Base-by-base conservation (phyloP, 2,113 vertebrate species). In the Lipophrys pholis region DNA sequence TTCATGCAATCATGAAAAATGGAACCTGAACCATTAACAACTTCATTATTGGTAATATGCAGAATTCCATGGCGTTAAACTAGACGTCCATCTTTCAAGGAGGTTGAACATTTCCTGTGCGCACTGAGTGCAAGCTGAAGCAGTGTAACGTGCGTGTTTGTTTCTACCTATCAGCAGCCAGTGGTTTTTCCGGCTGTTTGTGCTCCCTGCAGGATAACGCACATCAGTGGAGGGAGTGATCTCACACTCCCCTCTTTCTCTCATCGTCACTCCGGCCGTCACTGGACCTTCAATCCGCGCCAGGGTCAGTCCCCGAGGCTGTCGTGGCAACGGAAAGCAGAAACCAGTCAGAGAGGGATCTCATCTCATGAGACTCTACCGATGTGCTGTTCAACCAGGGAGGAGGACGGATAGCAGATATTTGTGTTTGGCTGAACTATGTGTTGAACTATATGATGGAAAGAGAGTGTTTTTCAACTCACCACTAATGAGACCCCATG, bases 141-240 rank as follows among this genome's bases (percentile, higher is more conserved):
- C n/a, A n/a, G n/a, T n/a, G n/a, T n/a, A n/a, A n/a, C 11, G 45
- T 35, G 16, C 43, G 38, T 36, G 52, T 41, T 49, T 53, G 36
- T 42, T 21, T 53, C 42, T 78, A 99, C 98, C 98, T 61, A 99
- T 98, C 1, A 99, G 94, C 17, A 99, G 92, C 98, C 97, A 99
- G 77, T 98, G 96, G 93, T 96, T 97, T 30, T 92, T 95, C 14
- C 80, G 91, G 72, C 82, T 93, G 1, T 87, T 81, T 21, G 93
- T 90, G 92, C 94, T 98, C 66, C 96, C 98, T 1, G 94, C 93
- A 0, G 98, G 97, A 80, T 98, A 98, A 85, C 94, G 95, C 68
- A 99, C 96, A 0, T 95, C 87, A 0, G 97, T 99, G 88, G 95
- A 96, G 11, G 97, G 97, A 0, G 80, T 98, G 84, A 97, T 96